Percentiles rank a stretch among this genome's conserved stretches.
Evolutionary conservation across 1,140 invertebrate species (phyloP).

Genomic region (Drosophila ercepeae): DNA sequence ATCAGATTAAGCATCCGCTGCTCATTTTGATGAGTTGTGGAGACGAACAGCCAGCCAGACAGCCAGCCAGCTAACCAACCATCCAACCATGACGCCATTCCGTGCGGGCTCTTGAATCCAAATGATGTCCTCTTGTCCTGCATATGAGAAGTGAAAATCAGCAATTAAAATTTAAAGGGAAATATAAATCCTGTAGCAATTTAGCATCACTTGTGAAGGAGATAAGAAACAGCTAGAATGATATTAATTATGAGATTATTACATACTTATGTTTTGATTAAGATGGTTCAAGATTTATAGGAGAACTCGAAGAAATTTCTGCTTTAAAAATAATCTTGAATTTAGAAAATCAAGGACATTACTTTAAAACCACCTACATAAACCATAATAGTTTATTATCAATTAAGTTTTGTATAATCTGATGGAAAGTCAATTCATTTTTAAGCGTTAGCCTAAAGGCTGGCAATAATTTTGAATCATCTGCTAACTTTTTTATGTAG

Average conservation of each 20-base stretch:
- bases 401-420: not conserved
- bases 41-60: constrained; percentile 29
- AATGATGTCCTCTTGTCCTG: constrained; percentile 49
- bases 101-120: constrained; percentile 64
- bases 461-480: constrained; percentile 14
- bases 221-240: not conserved
- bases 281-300: not conserved
- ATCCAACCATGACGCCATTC: constrained; percentile 27
- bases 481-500: constrained; percentile 23
- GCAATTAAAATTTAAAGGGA: constrained; percentile 48
- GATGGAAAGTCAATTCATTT: constrained; percentile 20
- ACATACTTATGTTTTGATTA: not conserved
- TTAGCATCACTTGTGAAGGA: not conserved
- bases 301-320: too few species aligned
- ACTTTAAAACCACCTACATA: not conserved
- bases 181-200: not conserved
- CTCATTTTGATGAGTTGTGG: constrained; percentile 76
- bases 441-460: constrained; percentile 8
- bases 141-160: constrained; percentile 27
- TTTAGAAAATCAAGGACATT: not conserved
- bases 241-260: not conserved
- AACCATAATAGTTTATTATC: not conserved
- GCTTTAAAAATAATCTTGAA: not conserved
- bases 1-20: constrained; percentile 82
- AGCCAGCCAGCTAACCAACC: constrained; percentile 11